Conservation (phyloP, 2,888 invertebrate genomes). For the Ernsta delagoae region DNA sequence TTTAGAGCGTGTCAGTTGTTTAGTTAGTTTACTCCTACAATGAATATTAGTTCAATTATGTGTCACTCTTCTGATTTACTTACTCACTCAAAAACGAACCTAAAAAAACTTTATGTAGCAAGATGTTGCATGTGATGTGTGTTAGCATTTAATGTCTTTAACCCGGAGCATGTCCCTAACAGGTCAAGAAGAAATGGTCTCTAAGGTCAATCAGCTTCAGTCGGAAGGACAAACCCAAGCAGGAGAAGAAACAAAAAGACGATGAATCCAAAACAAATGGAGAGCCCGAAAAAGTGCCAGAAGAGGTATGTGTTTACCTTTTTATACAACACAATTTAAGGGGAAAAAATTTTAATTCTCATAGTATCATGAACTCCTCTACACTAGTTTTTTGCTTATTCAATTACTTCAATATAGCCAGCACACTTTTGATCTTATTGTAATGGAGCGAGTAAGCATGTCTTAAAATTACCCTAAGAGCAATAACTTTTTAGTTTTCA, state of each 20-base stretch:
- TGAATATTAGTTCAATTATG: too few species aligned
- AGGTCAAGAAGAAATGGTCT: slow-evolving; percentile 95
- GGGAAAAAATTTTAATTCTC: neutral
- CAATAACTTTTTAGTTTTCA: slow-evolving; percentile 61
- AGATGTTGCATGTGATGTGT: slow-evolving; percentile 44
- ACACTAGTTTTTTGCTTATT: slow-evolving; percentile 21
- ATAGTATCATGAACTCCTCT: neutral
- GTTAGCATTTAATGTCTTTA: slow-evolving; percentile 53
- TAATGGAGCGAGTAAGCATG: slow-evolving; percentile 44
- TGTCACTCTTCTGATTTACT: too few species aligned
- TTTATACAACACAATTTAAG: neutral
- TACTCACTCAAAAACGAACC: too few species aligned
- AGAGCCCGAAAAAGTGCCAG: slow-evolving; percentile 86
- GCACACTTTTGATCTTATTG: slow-evolving; percentile 35
- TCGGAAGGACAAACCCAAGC: slow-evolving; percentile 94
- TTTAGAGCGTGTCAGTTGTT: too few species aligned
- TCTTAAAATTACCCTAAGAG: slow-evolving; percentile 45
- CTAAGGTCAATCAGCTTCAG: slow-evolving; percentile 94
- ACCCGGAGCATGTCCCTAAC: slow-evolving; percentile 60
- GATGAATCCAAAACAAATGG: slow-evolving; percentile 83
- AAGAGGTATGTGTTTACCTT: slow-evolving; percentile 83
- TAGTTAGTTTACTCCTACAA: too few species aligned
- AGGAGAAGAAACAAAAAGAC: slow-evolving; percentile 87
- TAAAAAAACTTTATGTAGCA: too few species aligned
- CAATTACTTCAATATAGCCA: slow-evolving; percentile 5